phyloP scores from a whole-genome alignment of 2,797 vertebrate species.

The Tarsius wallacei region DNA sequence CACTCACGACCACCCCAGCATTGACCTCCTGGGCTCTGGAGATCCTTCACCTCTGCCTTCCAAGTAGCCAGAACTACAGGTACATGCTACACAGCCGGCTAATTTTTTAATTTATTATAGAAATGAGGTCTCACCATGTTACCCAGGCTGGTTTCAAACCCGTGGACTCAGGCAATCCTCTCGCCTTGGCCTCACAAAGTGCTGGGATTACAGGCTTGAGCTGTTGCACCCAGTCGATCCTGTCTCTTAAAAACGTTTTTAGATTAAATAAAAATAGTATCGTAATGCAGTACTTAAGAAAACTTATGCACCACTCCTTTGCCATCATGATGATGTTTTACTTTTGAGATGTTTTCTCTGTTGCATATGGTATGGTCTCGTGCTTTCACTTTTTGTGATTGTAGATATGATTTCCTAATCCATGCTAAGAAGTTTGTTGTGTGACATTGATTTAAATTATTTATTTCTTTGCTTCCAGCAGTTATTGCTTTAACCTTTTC shows the following conservation, averaged over 20 bases:
- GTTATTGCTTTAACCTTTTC: not conserved
- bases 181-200: no score
- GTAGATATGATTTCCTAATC: not conserved
- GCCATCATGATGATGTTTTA: not conserved
- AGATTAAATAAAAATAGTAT: not conserved
- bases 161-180: no score
- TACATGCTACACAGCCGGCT: no score
- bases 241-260: not conserved
- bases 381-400: not conserved
- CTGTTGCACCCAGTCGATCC: no score
- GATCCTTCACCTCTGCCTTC: no score
- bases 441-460: not conserved
- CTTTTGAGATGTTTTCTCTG: not conserved
- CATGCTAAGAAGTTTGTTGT: not conserved
- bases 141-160: no score
- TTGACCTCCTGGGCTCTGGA: no score
- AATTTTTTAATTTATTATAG: no score
- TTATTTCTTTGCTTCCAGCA: not conserved
- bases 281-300: not conserved
- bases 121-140: no score
- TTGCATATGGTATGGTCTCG: not conserved
- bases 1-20: no score
- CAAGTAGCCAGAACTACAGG: no score
- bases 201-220: no score
- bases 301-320: not conserved